Evolutionary conservation across 2,797 vertebrate species (phyloP).

Genomic region (Ctenopoma multispine): DNA sequence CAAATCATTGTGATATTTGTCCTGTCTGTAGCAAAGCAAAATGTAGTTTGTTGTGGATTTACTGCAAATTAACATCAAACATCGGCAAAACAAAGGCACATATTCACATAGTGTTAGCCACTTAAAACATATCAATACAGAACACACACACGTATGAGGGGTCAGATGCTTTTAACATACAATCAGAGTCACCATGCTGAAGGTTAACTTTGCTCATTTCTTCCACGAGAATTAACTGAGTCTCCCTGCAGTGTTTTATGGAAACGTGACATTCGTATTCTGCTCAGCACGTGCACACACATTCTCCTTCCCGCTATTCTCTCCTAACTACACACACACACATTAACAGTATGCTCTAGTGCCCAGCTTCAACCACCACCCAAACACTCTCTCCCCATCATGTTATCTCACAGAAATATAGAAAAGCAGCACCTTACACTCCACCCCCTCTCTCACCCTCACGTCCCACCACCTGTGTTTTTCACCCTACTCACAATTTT

Average conservation of each 20-base stretch:
- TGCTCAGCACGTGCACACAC: slow-evolving; percentile 24
- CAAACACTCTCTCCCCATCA: slow-evolving; percentile 24
- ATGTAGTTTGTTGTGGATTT: slow-evolving; percentile 42
- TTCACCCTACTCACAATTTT: slow-evolving; percentile 32
- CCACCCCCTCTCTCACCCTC: slow-evolving; percentile 24
- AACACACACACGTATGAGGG: slow-evolving; percentile 10
- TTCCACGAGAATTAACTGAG: slow-evolving; percentile 49
- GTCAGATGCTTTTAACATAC: slow-evolving; percentile 37
- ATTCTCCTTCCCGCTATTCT: slow-evolving; percentile 13
- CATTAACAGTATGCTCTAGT: slow-evolving; percentile 9
- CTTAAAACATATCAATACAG: slow-evolving; percentile 5
- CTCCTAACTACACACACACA: slow-evolving; percentile 1
- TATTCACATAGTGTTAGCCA: slow-evolving; percentile 27
- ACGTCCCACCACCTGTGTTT: slow-evolving; percentile 24
- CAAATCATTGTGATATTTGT: slow-evolving; percentile 8
- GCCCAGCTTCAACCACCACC: slow-evolving; percentile 19
- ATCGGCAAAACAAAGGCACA: slow-evolving; percentile 7
- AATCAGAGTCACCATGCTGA: slow-evolving; percentile 36
- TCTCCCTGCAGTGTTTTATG: slow-evolving; percentile 56
- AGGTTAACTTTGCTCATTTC: slow-evolving; percentile 56
- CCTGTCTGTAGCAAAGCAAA: slow-evolving; percentile 13
- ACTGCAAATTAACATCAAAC: slow-evolving; percentile 41
- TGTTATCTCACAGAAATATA: slow-evolving; percentile 23
- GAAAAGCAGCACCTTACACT: slow-evolving; percentile 32
- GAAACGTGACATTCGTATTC: slow-evolving; percentile 60